These are phyloP conservation scores for Kryptolebias marmoratus DNA, from an alignment of 2,113 vertebrate species.

Conservation along the genomic window DNA sequence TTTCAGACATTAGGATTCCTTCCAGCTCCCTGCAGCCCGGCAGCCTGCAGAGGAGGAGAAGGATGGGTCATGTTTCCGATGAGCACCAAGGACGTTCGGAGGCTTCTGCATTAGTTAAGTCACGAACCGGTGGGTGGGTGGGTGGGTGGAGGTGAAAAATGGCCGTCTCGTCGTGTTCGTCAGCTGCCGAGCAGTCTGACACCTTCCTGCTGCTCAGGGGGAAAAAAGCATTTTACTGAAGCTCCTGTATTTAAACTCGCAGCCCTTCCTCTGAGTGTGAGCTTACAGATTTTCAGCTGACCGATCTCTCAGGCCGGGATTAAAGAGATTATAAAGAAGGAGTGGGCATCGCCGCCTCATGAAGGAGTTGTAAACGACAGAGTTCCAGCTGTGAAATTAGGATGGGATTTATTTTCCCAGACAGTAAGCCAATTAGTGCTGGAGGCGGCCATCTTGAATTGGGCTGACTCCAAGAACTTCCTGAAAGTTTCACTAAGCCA, in stretches of 20 bases:
- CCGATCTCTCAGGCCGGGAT: too few relatives aligned
- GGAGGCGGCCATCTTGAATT: too few relatives aligned
- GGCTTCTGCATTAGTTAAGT: constrained; percentile 37
- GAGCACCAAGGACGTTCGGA: constrained; percentile 47
- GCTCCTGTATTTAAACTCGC: constrained; percentile 16
- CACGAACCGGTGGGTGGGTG: constrained; percentile 15
- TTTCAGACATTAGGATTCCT: constrained; percentile 13
- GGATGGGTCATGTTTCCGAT: constrained; percentile 48
- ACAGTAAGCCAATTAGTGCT: too few relatives aligned
- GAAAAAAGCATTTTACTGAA: constrained; percentile 7
- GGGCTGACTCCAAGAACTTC: constrained; percentile 15
- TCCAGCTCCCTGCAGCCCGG: constrained; percentile 11
- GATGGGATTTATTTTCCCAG: too few relatives aligned
- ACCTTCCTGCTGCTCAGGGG: constrained; percentile 30
- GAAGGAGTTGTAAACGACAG: too few relatives aligned
- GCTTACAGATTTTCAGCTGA: too few relatives aligned
- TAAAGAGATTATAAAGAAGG: too few relatives aligned
- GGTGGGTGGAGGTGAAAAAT: constrained; percentile 39
- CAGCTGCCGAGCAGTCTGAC: constrained; percentile 22
- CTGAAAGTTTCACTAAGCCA: constrained; percentile 32
- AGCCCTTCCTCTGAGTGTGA: not conserved
- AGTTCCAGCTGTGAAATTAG: too few relatives aligned
- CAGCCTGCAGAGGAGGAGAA: constrained; percentile 18
- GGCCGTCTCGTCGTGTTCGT: constrained; percentile 20
- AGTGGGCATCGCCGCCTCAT: too few relatives aligned